Base-by-base conservation (phyloP, 2,888 invertebrate genomes). In the Cephus runcator region DNA sequence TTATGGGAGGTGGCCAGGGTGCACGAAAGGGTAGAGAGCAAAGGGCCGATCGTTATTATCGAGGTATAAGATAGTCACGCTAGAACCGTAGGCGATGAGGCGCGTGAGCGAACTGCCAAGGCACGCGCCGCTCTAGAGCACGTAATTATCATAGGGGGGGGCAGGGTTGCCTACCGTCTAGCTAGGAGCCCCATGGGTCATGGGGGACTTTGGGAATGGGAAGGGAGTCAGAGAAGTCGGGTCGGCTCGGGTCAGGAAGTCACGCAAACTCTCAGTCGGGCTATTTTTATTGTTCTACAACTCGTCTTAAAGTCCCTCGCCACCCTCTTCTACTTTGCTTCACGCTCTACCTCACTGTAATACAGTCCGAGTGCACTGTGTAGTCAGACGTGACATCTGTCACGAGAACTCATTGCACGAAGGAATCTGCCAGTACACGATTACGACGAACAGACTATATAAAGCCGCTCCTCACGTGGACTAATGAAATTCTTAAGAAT, bases 61-160 rank as follows among this genome's bases (percentile, higher is more conserved):
- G 85, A 84, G 83, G 84, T 81, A 78, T 80, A 81, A 83, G 88
- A 88, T 88, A 88, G 88, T 88, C 88, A 88, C 88, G 88, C 85
- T 77, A 76, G 76, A 85, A 56, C 56, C 56, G 56, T 86, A 86
- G 79, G 84, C 81, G 87, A 86, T 86, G 85, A 81, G 85, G 77
- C 85, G 87, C 85, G 86, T 84, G 86, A 86, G 85, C 82, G 83
- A 85, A 84, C 86, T 85, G 84, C 86, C 86, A 82, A 85, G 88
- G 87, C 90, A 90, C 89, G 89, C 89, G 89, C 87, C 88, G 85
- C 81, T 85, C 82, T 85, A 80, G 88, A 88, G 88, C 83, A 88
- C 86, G 85, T 89, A 89, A 89, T 89, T 90, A 90, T 89, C 85
- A 87, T 88, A 85, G 87, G 75, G 77, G 77, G 75, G 35, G 12